These are phyloP conservation scores for Alca torda DNA, from an alignment of 2,797 vertebrate species.

Conservation along the genomic window DNA sequence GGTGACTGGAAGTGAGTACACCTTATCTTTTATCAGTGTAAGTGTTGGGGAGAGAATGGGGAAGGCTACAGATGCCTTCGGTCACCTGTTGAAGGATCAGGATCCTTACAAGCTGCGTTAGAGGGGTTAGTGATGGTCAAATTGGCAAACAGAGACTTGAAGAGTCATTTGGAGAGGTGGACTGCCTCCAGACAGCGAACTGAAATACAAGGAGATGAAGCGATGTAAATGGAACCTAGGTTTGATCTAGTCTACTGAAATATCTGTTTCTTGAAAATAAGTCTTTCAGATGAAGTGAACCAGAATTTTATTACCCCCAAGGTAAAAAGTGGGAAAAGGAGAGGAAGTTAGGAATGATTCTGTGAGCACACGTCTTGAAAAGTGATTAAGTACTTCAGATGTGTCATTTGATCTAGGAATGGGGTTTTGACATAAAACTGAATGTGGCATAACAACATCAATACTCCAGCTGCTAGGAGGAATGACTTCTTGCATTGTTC, in stretches of 20 bases:
- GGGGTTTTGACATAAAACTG: not conserved
- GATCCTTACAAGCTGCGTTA: not conserved
- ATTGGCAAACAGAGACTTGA: not conserved
- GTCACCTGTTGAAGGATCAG: not conserved
- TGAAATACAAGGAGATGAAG: not conserved
- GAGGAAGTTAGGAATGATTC: not conserved
- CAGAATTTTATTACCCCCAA: not conserved
- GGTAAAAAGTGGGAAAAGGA: not conserved
- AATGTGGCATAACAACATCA: not conserved
- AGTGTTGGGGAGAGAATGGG: not conserved
- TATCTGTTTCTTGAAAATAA: not conserved
- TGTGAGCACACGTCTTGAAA: not conserved
- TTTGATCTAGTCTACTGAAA: not conserved
- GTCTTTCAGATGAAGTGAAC: not conserved
- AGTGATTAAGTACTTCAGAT: conserved; percentile 12
- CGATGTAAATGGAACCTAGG: not conserved
- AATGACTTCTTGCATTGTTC: not conserved
- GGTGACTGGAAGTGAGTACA: not conserved
- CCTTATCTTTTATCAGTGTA: not conserved
- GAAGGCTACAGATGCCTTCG: not conserved
- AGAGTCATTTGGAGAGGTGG: not conserved
- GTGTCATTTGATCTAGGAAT: not conserved
- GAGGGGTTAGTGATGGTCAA: not conserved
- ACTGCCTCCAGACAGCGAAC: not conserved
- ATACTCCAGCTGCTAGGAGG: not conserved